phyloP scores from a whole-genome alignment of 2,888 invertebrate species.

The Cactoblastis cactorum region DNA sequence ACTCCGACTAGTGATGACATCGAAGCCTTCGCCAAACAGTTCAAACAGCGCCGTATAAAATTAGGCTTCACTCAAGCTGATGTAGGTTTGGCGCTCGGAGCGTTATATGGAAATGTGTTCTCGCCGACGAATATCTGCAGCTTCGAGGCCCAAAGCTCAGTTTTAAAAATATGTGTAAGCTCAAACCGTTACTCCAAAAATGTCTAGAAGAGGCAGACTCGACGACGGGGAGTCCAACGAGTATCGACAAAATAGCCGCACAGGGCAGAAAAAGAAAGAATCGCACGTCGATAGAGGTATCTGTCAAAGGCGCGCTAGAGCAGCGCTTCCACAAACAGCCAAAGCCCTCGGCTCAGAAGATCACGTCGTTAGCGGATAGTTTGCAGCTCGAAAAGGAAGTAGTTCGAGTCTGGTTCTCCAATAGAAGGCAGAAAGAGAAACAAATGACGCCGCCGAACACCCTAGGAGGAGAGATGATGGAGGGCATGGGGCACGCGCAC shows the following conservation, averaged over 20 bases:
- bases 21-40: conserved; percentile 99
- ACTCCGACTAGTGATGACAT: conserved; percentile 98
- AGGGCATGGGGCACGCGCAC: conserved; percentile 87
- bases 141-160: conserved; percentile 98
- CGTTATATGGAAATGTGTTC: conserved; percentile 99
- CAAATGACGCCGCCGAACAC: conserved; percentile 98
- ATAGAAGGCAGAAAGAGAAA: conserved; percentile 98
- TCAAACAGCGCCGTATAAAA: conserved; percentile 99
- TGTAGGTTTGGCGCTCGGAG: conserved; percentile 98
- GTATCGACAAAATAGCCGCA: conserved; percentile 99
- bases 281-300: conserved; percentile 99
- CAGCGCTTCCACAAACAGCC: conserved; percentile 99
- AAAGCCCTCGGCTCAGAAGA: conserved; percentile 99
- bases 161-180: conserved; percentile 99
- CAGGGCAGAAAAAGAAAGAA: conserved; percentile 99
- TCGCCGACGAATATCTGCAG: conserved; percentile 99
- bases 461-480: conserved; percentile 92
- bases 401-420: conserved; percentile 99
- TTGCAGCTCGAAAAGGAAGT: conserved; percentile 99
- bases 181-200: conserved; percentile 98
- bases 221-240: conserved; percentile 97
- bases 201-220: conserved; percentile 99
- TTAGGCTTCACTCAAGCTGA: conserved; percentile 99
- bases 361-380: conserved; percentile 95
- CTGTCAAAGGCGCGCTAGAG: conserved; percentile 98